Base-by-base conservation (phyloP, 2,113 vertebrate genomes). In the Tragelaphus imberbis region DNA sequence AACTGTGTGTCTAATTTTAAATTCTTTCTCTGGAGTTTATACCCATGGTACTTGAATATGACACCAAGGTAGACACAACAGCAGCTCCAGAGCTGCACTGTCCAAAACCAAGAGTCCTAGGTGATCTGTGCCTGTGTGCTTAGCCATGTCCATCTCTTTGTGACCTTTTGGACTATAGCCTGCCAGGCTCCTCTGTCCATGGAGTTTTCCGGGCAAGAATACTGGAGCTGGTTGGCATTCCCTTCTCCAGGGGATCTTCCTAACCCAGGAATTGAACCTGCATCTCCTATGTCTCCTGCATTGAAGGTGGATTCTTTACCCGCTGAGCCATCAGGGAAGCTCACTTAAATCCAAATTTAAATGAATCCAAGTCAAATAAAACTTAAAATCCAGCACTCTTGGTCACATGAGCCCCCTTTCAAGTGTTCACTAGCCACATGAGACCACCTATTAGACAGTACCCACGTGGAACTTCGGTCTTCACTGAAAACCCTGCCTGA, bases 291-390 rank as follows among this genome's bases (percentile, higher is more conserved):
- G 19, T 71, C 68, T 23, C n/a, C n/a, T 23, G 19, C 19, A 2
- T 71, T 71, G 68, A 36, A 71, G 36, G 68, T 0, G 0, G 68
- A 71, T 71, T 40, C 19, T 40, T 71, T 40, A 23, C 68, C 19
- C 0, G 10, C 68, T 71, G 68, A 71, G 19, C 10, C n/a, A 71
- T 36, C 19, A 71, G 10, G n/a, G 5, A 12, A 36, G n/a, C n/a
- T 40, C 19, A 14, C 33, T 75, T 49, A 59, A 68, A 36, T 65
- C 51, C 40, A 53, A 65, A 85, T 19, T 51, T 14, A 71, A 91
- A 23, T 77, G 23, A 92, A 84, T 79, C 87, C 16, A 92, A 90
- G 4, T 65, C 12, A 95, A 40, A 33, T n/a, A 47, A 49, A 90
- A 89, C 40, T 49, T 79, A 55, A 95, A 84, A 13, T 56, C 56